Conservation (phyloP, 2,113 vertebrate genomes). For the Gavialis gangeticus region DNA sequence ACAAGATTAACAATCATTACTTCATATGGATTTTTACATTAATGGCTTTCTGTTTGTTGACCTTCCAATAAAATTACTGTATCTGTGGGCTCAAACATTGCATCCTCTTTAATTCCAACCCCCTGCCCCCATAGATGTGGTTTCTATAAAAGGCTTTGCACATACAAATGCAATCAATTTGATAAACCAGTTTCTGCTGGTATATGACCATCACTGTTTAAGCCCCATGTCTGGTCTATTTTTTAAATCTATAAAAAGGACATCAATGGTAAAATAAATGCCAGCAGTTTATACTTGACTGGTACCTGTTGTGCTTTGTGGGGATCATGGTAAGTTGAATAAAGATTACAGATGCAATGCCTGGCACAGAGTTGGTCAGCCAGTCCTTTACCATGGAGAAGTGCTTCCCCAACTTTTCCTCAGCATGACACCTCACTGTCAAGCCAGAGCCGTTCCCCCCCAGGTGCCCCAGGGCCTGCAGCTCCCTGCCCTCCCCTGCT, state of each 20-base stretch:
- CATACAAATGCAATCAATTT: rapidly evolving
- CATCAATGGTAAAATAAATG: neutral
- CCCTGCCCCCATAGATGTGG: rapidly evolving
- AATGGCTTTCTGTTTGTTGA: neutral
- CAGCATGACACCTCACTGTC: too few species aligned
- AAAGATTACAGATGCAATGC: neutral
- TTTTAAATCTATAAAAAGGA: neutral
- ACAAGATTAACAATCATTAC: neutral
- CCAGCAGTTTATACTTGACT: neutral
- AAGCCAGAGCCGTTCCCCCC: too few species aligned
- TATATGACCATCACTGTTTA: neutral
- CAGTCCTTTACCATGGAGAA: too few species aligned
- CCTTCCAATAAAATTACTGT: neutral
- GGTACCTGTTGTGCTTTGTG: neutral
- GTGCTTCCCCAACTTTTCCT: too few species aligned
- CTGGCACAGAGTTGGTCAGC: too few species aligned
- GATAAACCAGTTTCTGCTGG: neutral
- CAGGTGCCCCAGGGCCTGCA: too few species aligned
- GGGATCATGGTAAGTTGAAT: neutral
- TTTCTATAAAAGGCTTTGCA: neutral
- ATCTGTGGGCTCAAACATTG: neutral
- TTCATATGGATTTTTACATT: neutral
- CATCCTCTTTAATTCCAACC: neutral
- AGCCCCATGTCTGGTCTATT: neutral
- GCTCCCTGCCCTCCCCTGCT: too few species aligned